phyloP scores from a whole-genome alignment of 2,113 vertebrate genomes.

The Bothrops jararaca region DNA sequence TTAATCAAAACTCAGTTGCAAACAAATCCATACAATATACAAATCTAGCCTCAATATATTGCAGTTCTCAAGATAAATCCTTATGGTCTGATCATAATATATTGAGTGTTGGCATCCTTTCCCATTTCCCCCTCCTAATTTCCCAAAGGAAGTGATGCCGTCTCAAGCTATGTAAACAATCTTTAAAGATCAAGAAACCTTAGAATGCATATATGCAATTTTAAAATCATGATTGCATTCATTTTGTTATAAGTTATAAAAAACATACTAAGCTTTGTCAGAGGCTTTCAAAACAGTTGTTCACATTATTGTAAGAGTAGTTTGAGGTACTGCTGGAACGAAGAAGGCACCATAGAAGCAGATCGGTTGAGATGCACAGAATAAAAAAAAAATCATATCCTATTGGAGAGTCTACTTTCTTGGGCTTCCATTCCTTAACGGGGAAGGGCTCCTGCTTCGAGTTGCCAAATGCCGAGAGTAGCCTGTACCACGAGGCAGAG shows the following conservation, averaged over 20 bases:
- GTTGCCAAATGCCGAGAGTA: constrained; percentile 63
- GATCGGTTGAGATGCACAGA: constrained; percentile 27
- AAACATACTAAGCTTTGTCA: constrained; percentile 49
- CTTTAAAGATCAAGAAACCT: constrained; percentile 40
- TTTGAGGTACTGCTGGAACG: constrained; percentile 58
- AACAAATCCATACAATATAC: background rate
- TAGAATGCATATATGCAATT: constrained; percentile 42
- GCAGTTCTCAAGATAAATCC: constrained; percentile 1
- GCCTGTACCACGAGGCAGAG: constrained; percentile 73
- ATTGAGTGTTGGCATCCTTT: background rate
- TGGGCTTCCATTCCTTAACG: constrained; percentile 54
- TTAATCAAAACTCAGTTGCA: background rate
- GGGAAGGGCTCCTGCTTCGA: constrained; percentile 73
- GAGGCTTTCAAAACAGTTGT: constrained; percentile 54
- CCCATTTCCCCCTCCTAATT: background rate
- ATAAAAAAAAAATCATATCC: constrained; percentile 31
- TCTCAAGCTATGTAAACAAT: constrained; percentile 17
- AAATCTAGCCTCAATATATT: background rate
- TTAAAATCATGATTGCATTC: constrained; percentile 45
- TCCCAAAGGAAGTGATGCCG: background rate
- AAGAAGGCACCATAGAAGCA: constrained; percentile 33
- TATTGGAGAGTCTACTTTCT: constrained; percentile 51
- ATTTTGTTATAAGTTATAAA: constrained; percentile 52
- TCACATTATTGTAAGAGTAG: constrained; percentile 65
- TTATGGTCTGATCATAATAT: background rate